phyloP scores from a whole-genome alignment of 2,113 vertebrate species.

The Corythaeola cristata region DNA sequence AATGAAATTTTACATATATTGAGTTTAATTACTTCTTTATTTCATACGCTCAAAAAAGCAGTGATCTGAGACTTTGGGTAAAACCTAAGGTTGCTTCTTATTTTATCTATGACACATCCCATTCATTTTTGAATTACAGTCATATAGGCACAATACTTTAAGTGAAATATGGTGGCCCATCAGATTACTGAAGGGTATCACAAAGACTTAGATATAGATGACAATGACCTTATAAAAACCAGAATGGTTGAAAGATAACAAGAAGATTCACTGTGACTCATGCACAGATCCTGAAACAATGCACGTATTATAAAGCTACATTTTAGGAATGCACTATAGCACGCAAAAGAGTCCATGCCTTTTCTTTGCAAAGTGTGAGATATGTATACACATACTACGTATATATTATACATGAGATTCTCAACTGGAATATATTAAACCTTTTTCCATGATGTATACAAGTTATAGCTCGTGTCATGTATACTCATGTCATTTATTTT shows the following conservation, averaged over 20 bases:
- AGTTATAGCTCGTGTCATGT: background rate
- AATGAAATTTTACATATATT: background rate
- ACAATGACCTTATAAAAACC: background rate
- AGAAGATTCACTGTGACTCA: background rate
- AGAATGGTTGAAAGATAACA: background rate
- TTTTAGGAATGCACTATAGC: background rate
- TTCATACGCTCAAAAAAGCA: background rate
- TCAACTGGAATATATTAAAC: background rate
- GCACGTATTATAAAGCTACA: rapidly evolving
- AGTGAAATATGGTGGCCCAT: background rate
- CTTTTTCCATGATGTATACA: background rate
- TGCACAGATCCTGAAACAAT: background rate
- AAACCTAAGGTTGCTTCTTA: background rate
- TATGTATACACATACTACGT: background rate
- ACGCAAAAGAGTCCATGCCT: rapidly evolving
- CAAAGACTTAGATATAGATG: background rate
- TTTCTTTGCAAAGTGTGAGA: background rate
- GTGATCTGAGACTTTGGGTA: background rate
- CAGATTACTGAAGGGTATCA: background rate
- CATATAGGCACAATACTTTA: background rate
- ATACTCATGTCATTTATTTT: background rate
- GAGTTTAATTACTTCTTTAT: background rate
- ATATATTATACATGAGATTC: background rate
- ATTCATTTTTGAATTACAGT: background rate
- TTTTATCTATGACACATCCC: background rate